Conservation (phyloP, 1,140 invertebrate species). For the Dendrolimus punctatus region DNA sequence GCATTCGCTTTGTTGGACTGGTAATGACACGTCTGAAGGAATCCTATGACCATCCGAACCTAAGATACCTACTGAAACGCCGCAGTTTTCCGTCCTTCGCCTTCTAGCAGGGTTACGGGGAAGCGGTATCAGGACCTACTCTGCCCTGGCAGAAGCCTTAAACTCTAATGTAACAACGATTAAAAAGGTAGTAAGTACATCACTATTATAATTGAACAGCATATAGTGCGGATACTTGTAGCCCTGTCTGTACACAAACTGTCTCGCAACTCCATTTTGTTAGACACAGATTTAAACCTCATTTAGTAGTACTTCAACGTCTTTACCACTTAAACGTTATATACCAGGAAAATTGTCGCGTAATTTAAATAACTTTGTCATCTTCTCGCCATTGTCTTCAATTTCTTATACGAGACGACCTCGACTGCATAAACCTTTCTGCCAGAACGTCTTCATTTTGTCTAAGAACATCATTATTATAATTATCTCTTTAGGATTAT, state of each 20-base stretch:
- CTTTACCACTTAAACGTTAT: constrained; percentile 54
- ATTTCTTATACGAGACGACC: constrained; percentile 30
- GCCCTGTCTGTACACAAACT: not conserved
- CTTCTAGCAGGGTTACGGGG: too few relatives aligned
- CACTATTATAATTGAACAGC: too few relatives aligned
- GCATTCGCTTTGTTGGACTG: too few relatives aligned
- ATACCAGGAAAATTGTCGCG: constrained; percentile 59
- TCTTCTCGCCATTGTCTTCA: constrained; percentile 44
- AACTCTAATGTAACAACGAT: too few relatives aligned
- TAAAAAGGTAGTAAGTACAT: too few relatives aligned
- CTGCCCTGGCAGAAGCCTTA: too few relatives aligned
- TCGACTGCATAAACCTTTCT: constrained; percentile 45
- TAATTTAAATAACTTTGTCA: constrained; percentile 64
- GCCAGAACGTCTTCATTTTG: constrained; percentile 33
- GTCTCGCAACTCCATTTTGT: constrained; percentile 29
- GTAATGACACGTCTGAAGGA: too few relatives aligned
- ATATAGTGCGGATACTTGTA: not conserved
- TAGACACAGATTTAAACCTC: constrained; percentile 59
- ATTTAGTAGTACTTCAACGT: constrained; percentile 50
- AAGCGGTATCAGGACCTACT: too few relatives aligned
- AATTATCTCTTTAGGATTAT: constrained; percentile 6
- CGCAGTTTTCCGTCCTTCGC: too few relatives aligned
- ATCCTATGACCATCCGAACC: too few relatives aligned
- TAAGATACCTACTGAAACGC: too few relatives aligned
- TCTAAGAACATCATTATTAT: constrained; percentile 18